Evolutionary conservation across 2,888 invertebrate genomes (phyloP).

Genomic region (Cremastinae sp.): DNA sequence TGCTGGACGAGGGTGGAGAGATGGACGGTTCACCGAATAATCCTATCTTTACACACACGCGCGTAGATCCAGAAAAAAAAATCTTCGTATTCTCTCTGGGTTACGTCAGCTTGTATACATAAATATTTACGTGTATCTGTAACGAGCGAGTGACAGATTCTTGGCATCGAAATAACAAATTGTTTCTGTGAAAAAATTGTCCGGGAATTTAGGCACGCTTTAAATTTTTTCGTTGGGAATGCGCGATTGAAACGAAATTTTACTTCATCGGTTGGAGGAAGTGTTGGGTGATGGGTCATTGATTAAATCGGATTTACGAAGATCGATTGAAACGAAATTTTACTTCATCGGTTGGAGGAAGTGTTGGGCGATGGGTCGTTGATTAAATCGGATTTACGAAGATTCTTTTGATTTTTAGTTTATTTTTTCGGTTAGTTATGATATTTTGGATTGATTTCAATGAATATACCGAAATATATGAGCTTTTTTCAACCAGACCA

Average conservation of each 20-base stretch:
- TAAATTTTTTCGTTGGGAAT: too few species aligned
- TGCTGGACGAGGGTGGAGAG: conserved; percentile 55
- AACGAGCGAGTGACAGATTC: conserved; percentile 21
- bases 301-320: too few species aligned
- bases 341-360: too few species aligned
- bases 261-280: too few species aligned
- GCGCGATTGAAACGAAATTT: background rate
- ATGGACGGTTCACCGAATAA: conserved; percentile 54
- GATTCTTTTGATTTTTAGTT: background rate
- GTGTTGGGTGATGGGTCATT: too few species aligned
- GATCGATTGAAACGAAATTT: background rate
- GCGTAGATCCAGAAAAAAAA: conserved; percentile 16
- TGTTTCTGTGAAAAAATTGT: too few species aligned
- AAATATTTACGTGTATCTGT: conserved; percentile 20
- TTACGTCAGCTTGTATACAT: conserved; percentile 22
- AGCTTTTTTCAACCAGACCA: background rate
- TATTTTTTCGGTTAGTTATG: too few species aligned
- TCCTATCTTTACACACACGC: conserved; percentile 30
- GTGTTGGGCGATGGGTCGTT: too few species aligned
- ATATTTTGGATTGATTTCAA: too few species aligned
- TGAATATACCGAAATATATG: background rate
- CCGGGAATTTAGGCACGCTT: too few species aligned
- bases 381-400: too few species aligned
- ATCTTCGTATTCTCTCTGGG: conserved; percentile 41
- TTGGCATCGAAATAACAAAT: background rate